Conservation (phyloP, 2,797 vertebrate species). For the Ispidina picta region DNA sequence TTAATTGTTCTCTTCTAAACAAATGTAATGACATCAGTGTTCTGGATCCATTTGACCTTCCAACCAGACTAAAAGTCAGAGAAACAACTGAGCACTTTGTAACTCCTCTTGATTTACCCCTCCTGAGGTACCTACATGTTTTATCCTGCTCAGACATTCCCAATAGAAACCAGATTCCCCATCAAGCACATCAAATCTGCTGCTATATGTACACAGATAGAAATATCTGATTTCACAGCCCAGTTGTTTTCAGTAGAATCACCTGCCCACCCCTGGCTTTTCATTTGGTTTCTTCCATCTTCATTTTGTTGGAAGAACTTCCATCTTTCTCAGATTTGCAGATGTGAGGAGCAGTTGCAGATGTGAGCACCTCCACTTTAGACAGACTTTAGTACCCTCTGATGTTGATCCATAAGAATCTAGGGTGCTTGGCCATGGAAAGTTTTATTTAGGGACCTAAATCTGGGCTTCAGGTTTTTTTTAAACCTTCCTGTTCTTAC, state of each 20-base stretch:
- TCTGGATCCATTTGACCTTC: background rate
- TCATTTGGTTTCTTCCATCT: conserved; percentile 19
- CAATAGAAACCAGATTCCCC: conserved; percentile 10
- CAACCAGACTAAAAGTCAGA: background rate
- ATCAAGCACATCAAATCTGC: background rate
- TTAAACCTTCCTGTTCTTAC: background rate
- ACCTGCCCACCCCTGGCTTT: conserved; percentile 31
- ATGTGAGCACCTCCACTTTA: background rate
- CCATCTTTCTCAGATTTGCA: background rate
- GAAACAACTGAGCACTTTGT: background rate
- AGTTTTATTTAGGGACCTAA: background rate
- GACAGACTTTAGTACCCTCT: background rate
- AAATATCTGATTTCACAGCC: conserved; percentile 19
- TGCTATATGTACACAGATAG: conserved; percentile 6
- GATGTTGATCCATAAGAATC: background rate
- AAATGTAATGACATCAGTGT: background rate
- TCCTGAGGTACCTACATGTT: background rate
- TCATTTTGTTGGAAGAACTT: background rate
- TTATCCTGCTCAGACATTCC: background rate
- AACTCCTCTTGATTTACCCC: background rate
- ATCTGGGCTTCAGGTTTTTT: background rate
- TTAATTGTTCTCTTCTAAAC: background rate
- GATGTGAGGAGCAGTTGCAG: background rate
- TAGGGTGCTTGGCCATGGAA: background rate
- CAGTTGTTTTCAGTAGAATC: conserved; percentile 1